Evolutionary conservation across 2,113 vertebrate species (phyloP).

Genomic region (Arvicanthis niloticus): DNA sequence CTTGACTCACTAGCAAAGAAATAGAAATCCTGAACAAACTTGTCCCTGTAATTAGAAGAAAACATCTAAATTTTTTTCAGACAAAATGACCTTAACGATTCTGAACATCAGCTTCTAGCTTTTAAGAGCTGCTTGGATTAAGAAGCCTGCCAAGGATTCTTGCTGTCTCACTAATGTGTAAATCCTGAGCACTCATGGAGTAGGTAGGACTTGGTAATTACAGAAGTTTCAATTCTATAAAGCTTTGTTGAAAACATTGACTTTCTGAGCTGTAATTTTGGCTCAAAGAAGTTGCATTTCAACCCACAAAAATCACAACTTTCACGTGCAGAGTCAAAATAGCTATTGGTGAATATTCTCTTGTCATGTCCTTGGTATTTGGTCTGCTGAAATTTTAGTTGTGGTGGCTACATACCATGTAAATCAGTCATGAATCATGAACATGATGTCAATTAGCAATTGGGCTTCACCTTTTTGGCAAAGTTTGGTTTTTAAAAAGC

Average conservation of each 20-base stretch:
- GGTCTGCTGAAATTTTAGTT: slow-evolving; percentile 43
- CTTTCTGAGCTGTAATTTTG: slow-evolving; percentile 33
- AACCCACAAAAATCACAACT: slow-evolving; percentile 40
- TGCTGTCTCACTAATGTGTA: neutral
- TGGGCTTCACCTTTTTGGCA: slow-evolving; percentile 49
- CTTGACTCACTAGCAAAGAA: neutral
- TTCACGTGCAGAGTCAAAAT: slow-evolving; percentile 28
- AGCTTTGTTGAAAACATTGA: slow-evolving; percentile 7
- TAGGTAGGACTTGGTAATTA: neutral
- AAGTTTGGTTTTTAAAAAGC: slow-evolving; percentile 62
- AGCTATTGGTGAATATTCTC: neutral
- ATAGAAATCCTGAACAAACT: neutral
- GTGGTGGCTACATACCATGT: neutral
- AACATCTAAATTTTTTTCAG: neutral
- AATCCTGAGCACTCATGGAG: neutral
- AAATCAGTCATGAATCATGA: slow-evolving; percentile 2
- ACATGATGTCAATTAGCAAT: slow-evolving; percentile 40
- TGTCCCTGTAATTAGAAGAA: neutral
- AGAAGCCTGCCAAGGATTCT: too few relatives aligned
- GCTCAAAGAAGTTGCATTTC: slow-evolving; percentile 43
- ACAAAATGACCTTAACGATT: neutral
- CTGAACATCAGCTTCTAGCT: neutral
- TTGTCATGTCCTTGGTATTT: slow-evolving; percentile 17
- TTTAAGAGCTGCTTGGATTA: neutral
- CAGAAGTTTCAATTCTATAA: slow-evolving; percentile 39